A percentile compares a stretch with the other conserved stretches of the same genome.
phyloP scores from a whole-genome alignment of 2,113 vertebrate species.

The Taurulus bubalis region DNA sequence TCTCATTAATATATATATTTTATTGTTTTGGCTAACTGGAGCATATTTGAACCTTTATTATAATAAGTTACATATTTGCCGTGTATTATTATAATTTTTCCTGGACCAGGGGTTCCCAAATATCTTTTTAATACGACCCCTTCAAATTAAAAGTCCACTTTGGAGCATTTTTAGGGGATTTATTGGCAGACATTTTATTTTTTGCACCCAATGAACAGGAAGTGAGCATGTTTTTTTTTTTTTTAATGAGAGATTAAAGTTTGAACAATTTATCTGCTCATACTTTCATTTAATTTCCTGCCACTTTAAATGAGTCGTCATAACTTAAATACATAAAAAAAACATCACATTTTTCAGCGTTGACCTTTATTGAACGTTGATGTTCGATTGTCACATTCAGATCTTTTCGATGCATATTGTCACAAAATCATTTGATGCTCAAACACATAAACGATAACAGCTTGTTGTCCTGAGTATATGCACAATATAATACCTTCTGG shows the following conservation, averaged over 20 bases:
- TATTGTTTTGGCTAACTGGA: background rate
- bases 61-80: background rate
- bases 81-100: background rate
- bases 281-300: no score
- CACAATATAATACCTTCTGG: background rate
- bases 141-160: background rate
- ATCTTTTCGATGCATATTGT: background rate
- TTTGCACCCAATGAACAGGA: no score
- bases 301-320: background rate
- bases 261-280: no score
- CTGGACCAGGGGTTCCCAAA: no score
- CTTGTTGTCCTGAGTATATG: slow-evolving; percentile 60
- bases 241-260: no score
- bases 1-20: no score
- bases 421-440: background rate
- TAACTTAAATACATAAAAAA: background rate
- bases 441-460: background rate
- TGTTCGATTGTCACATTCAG: slow-evolving; percentile 3
- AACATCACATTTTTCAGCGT: no score
- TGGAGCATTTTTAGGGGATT: background rate
- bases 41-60: background rate
- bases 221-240: no score
- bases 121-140: no score
- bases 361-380: slow-evolving; percentile 17
- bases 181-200: no score